Conservation (phyloP, 1,140 invertebrate genomes). For the Nephotettix cincticeps region DNA sequence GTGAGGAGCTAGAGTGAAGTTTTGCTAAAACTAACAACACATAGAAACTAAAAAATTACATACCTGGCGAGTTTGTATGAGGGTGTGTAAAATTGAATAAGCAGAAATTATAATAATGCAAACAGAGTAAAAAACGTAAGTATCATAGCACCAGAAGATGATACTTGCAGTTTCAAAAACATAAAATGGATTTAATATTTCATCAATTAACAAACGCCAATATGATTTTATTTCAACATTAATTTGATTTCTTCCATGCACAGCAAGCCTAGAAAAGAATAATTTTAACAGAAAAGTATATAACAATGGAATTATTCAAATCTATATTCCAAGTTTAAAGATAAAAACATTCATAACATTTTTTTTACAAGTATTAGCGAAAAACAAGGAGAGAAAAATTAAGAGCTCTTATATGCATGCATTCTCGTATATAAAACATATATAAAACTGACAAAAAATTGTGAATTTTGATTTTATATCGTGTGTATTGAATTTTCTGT, state of each 20-base stretch:
- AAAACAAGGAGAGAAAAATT: too few species aligned
- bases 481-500: too few species aligned
- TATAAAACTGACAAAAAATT: too few species aligned
- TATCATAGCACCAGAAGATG: conserved; percentile 70
- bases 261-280: conserved; percentile 58
- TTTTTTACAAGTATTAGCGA: too few species aligned
- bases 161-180: conserved; percentile 85
- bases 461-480: too few species aligned
- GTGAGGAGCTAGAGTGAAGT: too few species aligned
- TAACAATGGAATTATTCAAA: not conserved
- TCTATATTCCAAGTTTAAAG: not conserved
- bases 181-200: conserved; percentile 89
- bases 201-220: conserved; percentile 65
- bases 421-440: too few species aligned
- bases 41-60: conserved; percentile 16
- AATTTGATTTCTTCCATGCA: conserved; percentile 74
- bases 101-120: conserved; percentile 63
- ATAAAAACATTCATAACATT: not conserved
- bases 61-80: conserved; percentile 60
- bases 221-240: conserved; percentile 71
- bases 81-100: conserved; percentile 57
- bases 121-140: conserved; percentile 76
- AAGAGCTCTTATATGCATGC: not conserved
- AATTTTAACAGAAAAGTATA: not conserved
- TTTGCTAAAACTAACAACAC: too few species aligned